Evolutionary conservation across 2,888 invertebrate species (phyloP), one percentile per base, ranked within the genome.

Genomic region (Sipha maydis): DNA sequence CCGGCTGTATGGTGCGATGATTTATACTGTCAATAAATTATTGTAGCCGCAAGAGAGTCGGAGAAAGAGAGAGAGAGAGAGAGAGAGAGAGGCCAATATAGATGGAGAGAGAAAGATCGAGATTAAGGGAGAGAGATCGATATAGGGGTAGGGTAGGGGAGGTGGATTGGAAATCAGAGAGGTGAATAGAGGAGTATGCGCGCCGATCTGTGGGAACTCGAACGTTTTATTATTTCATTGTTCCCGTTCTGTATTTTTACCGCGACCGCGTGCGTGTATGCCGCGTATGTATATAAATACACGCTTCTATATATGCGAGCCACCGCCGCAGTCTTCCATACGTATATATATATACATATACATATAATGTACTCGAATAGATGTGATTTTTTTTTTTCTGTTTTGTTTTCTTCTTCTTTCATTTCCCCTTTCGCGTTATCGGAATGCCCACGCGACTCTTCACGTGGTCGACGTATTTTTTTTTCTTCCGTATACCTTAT

Each of bases 181-280:
- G 80, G 80, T 19, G 75, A 41, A 75, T 34, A 61, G 41, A 61
- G n/a, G 31, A 41, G 69, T 48, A 73, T 38, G 61, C 41, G 11
- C 31, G 67, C 76, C 77, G 85, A 85, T 82, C 80, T 88, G 88
- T 88, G 88, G 88, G 88, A 88, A 86, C 86, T 86, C 86, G 71
- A 73, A 88, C 80, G 88, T 88, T 88, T 86, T 88, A 88, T 88
- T 88, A 88, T 88, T 82, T 80, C 88, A 88, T 88, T 88, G 88
- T 88, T 88, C 88, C 79, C 88, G 80, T 82, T 79, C 56, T 19
- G 69, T 85, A 78, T 78, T 69, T 84, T 78, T 78, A 75, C 84
- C 31, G 75, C 7, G 56, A 56, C 56, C 56, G 56, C 28, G 28
- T 2, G 19, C 48, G n/a, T n/a, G n/a, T n/a, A n/a, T n/a, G n/a